Evolutionary conservation across 2,888 invertebrate species (phyloP), one percentile per base, ranked within the genome.

Genomic region (Hetaerina titia): DNA sequence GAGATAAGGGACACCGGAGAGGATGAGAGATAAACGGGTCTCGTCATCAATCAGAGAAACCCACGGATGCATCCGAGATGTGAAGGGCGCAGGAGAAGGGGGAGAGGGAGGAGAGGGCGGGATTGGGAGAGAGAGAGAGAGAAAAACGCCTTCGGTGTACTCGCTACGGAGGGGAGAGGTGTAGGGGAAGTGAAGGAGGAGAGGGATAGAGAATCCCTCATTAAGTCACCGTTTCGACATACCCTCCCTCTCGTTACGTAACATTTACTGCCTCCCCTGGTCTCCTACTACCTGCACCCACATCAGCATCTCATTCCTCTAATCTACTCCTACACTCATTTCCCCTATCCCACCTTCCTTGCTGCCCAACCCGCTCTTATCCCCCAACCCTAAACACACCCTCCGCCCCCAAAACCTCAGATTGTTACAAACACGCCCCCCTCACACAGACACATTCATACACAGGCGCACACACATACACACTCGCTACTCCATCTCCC

Each of bases 41-140:
- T 90, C 63, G 90, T 90, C 90, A 90, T 90, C 90, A 90, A 90
- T 90, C 90, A 90, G 90, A 64, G 90, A 64, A 90, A 64, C 90
- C 90, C 90, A 90, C 90, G 90, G 90, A 90, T 90, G 90, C 90
- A 90, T 90, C 63, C 90, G 64, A 64, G 63, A 63, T 63, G 64
- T 63, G 17, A 22, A 56, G 88, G 56, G 88, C 5, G 58, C 1
- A 57, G 15, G 22, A 57, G 22, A 13, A 57, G 8, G n/a, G 17
- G 74, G 64, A 45, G 69, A 56, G 56, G 22, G 58, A 13, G 2
- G 58, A 22, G 57, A 19, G 2, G 25, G 22, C 15, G 5, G 19
- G 17, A 56, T 45, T 9, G 57, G 9, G 92, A 22, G 31, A 19
- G 69, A 19, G 69, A 56, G 88, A 15, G 88, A 89, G 57, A 56